Conservation (phyloP, 2,888 invertebrate species). For the Cinara cedri region DNA sequence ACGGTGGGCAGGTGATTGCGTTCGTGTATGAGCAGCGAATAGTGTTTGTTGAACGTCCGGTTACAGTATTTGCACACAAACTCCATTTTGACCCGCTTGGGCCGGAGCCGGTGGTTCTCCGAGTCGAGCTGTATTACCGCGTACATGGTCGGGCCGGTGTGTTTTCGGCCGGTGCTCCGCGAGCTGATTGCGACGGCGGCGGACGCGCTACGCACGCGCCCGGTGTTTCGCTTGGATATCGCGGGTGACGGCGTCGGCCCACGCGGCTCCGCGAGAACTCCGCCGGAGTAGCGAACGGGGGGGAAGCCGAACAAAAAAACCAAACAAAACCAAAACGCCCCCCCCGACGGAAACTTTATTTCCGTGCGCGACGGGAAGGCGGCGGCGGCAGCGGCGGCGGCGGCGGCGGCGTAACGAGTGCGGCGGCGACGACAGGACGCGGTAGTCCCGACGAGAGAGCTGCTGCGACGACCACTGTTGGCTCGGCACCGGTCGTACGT, state of each 20-base stretch:
- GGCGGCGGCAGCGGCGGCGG: no score
- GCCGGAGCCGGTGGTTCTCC: slow-evolving; percentile 84
- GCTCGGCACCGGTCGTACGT: no score
- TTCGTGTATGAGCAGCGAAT: slow-evolving; percentile 98
- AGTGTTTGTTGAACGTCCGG: slow-evolving; percentile 96
- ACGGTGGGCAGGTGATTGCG: slow-evolving; percentile 97
- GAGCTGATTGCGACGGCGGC: neutral
- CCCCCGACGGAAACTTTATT: no score
- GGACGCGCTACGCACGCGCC: no score
- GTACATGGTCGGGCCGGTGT: slow-evolving; percentile 74
- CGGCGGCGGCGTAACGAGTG: no score
- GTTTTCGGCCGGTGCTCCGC: neutral
- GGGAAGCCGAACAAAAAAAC: no score
- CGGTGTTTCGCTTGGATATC: neutral
- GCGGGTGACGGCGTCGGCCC: no score
- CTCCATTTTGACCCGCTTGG: slow-evolving; percentile 93
- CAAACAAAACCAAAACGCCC: no score
- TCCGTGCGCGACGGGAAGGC: neutral
- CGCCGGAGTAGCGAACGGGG: no score
- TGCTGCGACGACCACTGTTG: neutral
- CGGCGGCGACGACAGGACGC: neutral
- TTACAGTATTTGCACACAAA: slow-evolving; percentile 98
- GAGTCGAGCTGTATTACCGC: slow-evolving; percentile 89
- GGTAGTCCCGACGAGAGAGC: neutral
- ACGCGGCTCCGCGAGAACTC: no score